These are phyloP conservation scores for Microcebus jonahi DNA, from an alignment of 2,113 vertebrate species.

Conservation along the genomic window DNA sequence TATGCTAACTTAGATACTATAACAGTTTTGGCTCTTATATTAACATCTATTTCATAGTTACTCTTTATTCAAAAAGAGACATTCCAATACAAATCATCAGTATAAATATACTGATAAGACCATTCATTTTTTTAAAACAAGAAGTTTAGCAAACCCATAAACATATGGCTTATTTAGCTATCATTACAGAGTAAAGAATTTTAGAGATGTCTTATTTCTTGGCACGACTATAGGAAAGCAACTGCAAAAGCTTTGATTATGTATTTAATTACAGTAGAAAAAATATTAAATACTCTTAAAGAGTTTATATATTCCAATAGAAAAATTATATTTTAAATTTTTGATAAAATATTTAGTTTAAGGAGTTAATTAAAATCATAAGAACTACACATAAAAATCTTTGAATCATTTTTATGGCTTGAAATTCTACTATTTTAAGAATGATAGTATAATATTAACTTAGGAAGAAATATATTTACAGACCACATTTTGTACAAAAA, in stretches of 20 bases:
- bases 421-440: background rate
- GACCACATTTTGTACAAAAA: background rate
- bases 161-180: constrained; percentile 45
- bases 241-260: background rate
- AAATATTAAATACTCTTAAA: background rate
- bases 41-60: constrained; percentile 79
- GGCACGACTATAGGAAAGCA: background rate
- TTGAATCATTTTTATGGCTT: background rate
- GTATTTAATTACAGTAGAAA: background rate
- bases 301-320: background rate
- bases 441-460: background rate
- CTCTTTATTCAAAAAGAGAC: constrained; percentile 81
- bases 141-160: constrained; percentile 73
- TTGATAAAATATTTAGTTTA: background rate
- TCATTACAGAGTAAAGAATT: background rate
- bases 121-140: constrained; percentile 76
- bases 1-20: constrained; percentile 74
- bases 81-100: constrained; percentile 75
- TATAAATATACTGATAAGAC: constrained; percentile 75
- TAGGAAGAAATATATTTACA: background rate
- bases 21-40: constrained; percentile 71
- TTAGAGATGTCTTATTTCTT: background rate
- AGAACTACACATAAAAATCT: background rate
- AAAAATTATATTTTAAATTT: background rate
- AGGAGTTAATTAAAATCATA: background rate